Evolutionary conservation across 1,140 invertebrate genomes (phyloP).

Genomic region (Eulimnadia texana): DNA sequence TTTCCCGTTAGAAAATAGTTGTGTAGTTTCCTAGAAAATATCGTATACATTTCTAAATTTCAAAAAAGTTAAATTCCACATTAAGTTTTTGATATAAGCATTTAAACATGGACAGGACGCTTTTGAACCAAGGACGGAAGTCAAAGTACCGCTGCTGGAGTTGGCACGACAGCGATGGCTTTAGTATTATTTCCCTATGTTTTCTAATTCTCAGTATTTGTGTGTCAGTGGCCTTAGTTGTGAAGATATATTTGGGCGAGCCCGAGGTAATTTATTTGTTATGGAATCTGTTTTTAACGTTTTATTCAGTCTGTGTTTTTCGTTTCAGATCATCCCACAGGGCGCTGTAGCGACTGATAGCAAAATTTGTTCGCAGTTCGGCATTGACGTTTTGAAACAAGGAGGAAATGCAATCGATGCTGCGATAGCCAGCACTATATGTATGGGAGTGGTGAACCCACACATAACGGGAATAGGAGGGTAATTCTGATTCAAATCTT

Average conservation of each 20-base stretch:
- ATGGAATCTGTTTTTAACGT: not conserved
- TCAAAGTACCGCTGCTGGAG: not conserved
- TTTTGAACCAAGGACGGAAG: not conserved
- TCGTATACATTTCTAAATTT: too few relatives aligned
- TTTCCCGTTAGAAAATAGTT: too few relatives aligned
- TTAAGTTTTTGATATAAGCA: too few relatives aligned
- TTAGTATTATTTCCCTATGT: constrained; percentile 26
- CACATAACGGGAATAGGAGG: constrained; percentile 53
- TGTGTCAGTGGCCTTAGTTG: constrained; percentile 27
- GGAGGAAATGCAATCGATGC: constrained; percentile 56
- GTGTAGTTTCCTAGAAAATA: too few relatives aligned
- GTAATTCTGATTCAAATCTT: constrained; percentile 33
- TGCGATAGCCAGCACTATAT: constrained; percentile 46
- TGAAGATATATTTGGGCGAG: constrained; percentile 27
- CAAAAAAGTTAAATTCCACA: too few relatives aligned
- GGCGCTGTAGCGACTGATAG: constrained; percentile 58
- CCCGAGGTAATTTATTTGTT: constrained; percentile 26
- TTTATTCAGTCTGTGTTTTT: not conserved
- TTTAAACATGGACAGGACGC: not conserved
- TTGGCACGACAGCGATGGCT: constrained; percentile 7
- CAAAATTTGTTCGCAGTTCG: constrained; percentile 51
- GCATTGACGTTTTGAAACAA: constrained; percentile 43
- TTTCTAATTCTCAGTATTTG: constrained; percentile 25
- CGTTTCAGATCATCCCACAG: constrained; percentile 45
- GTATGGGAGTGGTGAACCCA: constrained; percentile 47